Evolutionary conservation across 2,113 vertebrate species (phyloP).

Genomic region (Ramphastos sulfuratus): DNA sequence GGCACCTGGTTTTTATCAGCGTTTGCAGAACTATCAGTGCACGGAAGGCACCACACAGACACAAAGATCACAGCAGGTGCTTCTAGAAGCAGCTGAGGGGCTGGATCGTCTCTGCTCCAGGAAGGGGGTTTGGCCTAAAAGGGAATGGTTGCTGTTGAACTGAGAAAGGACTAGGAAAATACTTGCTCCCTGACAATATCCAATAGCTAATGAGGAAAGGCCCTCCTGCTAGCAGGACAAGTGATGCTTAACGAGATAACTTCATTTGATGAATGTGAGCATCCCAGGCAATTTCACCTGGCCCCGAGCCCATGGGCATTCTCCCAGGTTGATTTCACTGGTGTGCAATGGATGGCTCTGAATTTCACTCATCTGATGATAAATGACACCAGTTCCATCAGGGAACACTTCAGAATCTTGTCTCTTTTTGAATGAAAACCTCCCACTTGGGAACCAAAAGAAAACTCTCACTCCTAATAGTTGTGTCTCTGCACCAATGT

Average conservation of each 20-base stretch:
- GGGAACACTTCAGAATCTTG: background rate
- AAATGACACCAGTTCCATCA: background rate
- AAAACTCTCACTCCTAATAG: background rate
- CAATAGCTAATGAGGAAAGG: background rate
- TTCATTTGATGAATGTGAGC: background rate
- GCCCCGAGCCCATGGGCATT: background rate
- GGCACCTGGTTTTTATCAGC: background rate
- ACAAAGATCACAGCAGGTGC: rapidly evolving
- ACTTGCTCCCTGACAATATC: background rate
- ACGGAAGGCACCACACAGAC: background rate
- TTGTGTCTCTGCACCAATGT: background rate
- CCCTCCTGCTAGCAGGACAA: background rate
- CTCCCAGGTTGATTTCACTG: background rate
- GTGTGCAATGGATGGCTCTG: background rate
- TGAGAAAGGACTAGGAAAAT: background rate
- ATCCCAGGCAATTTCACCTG: background rate
- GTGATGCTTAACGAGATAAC: background rate
- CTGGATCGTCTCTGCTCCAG: background rate
- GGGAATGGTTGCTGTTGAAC: background rate
- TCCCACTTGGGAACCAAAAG: background rate
- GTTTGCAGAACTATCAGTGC: background rate
- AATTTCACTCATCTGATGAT: background rate
- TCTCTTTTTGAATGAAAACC: background rate
- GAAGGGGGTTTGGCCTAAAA: background rate
- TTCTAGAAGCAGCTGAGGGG: background rate